phyloP scores from a whole-genome alignment of 2,888 invertebrate genomes.

The Sinodicranocentrus sp. region DNA sequence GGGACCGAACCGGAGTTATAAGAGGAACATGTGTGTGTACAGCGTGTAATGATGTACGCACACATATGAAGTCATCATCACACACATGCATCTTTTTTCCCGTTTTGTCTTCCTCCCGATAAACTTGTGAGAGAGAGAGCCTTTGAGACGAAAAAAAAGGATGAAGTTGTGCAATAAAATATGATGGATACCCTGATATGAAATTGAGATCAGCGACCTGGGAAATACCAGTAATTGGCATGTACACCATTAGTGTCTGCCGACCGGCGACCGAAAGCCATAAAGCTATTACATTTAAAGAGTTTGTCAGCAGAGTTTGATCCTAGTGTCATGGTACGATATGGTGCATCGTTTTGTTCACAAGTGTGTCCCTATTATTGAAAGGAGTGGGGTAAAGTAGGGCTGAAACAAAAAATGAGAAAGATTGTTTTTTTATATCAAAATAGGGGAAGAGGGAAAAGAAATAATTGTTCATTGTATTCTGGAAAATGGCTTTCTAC shows the following conservation, averaged over 20 bases:
- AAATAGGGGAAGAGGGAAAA: no score
- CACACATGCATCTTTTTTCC: conserved; percentile 25
- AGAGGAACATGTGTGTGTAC: background rate
- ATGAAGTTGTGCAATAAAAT: conserved; percentile 54
- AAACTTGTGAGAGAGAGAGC: conserved; percentile 19
- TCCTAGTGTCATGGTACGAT: no score
- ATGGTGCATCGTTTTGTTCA: no score
- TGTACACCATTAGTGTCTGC: conserved; percentile 12
- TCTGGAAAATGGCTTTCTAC: no score
- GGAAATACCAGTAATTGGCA: conserved; percentile 62
- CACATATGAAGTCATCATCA: conserved; percentile 8
- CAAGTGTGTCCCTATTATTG: no score
- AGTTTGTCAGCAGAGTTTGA: background rate
- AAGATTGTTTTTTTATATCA: no score
- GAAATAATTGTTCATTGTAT: no score
- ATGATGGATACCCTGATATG: conserved; percentile 60
- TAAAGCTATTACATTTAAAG: background rate
- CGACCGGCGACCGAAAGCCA: background rate
- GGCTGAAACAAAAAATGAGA: no score
- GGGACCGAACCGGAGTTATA: background rate
- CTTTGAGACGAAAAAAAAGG: conserved; percentile 26
- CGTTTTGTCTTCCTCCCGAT: background rate
- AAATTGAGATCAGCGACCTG: conserved; percentile 64
- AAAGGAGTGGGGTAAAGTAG: no score
- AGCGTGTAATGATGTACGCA: background rate